Base-by-base conservation (phyloP, 2,797 vertebrate species). In the Catamblyrhynchus diadema region DNA sequence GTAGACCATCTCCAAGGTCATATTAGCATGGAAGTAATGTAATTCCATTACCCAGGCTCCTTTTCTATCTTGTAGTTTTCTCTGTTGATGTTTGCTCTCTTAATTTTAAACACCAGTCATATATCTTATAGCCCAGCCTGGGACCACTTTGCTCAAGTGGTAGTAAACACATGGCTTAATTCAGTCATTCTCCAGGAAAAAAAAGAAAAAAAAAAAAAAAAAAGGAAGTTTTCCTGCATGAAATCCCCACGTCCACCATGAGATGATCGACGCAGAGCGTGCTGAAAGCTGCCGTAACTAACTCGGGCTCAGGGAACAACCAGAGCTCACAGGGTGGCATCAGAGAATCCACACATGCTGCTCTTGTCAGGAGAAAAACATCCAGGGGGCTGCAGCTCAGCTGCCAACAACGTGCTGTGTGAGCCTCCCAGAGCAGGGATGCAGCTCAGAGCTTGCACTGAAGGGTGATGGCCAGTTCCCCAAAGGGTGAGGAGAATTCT, bases 1-100 rank as follows among this genome's bases (percentile, higher is more conserved):
- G 67, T 69, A 89, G 81, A 88, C 81, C 95, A 91, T 87, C 81
- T 90, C 82, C 85, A 95, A 90, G 86, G 86, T 82, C 93, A 62
- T 71, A 93, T 95, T 86, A 92, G 66, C 3, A 0, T 84, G 81
- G 71, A 94, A 75, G 51, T 32, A 90, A 86, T 48, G 22, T 60
- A 91, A 87, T 77, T 57, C 42, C 32, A 80, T 94, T 93, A 93
- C 73, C 51, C 51, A 28, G 23, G 7, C 37, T 67, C 62, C 78
- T 33, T 53, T 60, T 71, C 56, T 41, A 23, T 25, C 37, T 64
- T 86, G 42, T 23, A 61, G 73, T 70, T 87, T 83, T 73, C 67
- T 65, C 8, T 39, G 69, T 35, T 44, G 54, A 65, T 82, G 71
- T 47, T 91, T 82, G 48, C 22, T 57, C 79, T 85, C 80, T 80